Percentiles rank a stretch among this genome's conserved stretches.
phyloP scores from a whole-genome alignment of 2,113 vertebrate genomes.

The Rhagologus leucostigma region DNA sequence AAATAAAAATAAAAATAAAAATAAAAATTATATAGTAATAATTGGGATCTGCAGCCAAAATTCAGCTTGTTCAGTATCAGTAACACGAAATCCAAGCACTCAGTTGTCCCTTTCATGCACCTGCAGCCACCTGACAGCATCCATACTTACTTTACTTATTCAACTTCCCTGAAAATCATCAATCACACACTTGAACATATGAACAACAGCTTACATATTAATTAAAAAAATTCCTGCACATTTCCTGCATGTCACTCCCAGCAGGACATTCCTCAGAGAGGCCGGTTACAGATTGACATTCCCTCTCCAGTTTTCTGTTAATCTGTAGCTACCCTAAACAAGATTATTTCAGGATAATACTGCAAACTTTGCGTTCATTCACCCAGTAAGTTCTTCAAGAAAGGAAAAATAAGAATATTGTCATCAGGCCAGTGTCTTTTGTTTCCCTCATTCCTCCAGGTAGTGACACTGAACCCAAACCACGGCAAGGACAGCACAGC shows the following conservation, averaged over 20 bases:
- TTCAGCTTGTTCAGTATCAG: background rate
- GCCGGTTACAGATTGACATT: accelerated
- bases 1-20: background rate
- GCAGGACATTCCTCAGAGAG: background rate
- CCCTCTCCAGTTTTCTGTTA: background rate
- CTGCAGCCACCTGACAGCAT: background rate
- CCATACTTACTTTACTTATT: background rate
- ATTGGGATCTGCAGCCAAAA: background rate
- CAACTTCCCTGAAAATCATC: background rate
- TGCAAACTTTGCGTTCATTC: background rate
- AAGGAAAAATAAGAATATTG: background rate
- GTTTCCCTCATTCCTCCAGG: background rate
- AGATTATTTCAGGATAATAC: background rate
- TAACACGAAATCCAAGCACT: background rate
- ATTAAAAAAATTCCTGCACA: background rate
- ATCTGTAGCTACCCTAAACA: background rate
- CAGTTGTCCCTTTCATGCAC: background rate
- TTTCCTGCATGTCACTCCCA: background rate
- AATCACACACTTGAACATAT: background rate
- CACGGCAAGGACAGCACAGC: background rate
- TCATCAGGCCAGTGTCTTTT: background rate
- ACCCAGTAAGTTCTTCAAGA: background rate
- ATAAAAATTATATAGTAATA: background rate
- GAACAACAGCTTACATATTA: background rate
- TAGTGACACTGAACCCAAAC: background rate